Conservation (phyloP, 1,140 invertebrate species). For the Drosophila nigromelanica region DNA sequence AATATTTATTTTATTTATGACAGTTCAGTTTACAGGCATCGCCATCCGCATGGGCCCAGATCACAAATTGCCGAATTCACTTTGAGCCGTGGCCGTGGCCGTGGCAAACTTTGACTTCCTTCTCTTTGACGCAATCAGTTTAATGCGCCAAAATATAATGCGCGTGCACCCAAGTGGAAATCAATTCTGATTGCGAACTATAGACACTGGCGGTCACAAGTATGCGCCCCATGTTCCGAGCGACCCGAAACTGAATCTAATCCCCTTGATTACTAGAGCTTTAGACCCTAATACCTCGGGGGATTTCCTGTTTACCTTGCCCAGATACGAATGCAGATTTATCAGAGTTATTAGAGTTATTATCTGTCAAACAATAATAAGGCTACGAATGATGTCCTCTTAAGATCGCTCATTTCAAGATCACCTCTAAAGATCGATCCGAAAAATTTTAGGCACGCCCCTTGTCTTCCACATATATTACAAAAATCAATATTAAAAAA, state of each 20-base stretch:
- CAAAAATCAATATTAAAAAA: too few relatives aligned
- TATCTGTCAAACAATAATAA: too few relatives aligned
- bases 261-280: slow-evolving; percentile 13
- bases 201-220: slow-evolving; percentile 1
- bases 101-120: slow-evolving; percentile 51
- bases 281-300: not conserved
- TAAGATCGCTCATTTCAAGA: too few relatives aligned
- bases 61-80: slow-evolving; percentile 46
- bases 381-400: too few relatives aligned
- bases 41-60: not conserved
- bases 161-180: slow-evolving; percentile 49
- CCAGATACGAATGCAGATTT: too few relatives aligned
- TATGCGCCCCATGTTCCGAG: not conserved
- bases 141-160: slow-evolving; percentile 43
- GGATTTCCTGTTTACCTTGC: too few relatives aligned
- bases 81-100: slow-evolving; percentile 30
- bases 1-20: slow-evolving; percentile 65
- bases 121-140: slow-evolving; percentile 43
- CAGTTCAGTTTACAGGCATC: slow-evolving; percentile 46
- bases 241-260: not conserved
- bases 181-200: slow-evolving; percentile 55
- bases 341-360: too few relatives aligned
- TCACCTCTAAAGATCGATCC: too few relatives aligned
- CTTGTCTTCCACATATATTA: too few relatives aligned
- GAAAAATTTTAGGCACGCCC: too few relatives aligned